A percentile compares a stretch with the other conserved stretches of the same genome.
Evolutionary conservation across 2,888 invertebrate species (phyloP).

Genomic region (Eremobia ochroleuca): DNA sequence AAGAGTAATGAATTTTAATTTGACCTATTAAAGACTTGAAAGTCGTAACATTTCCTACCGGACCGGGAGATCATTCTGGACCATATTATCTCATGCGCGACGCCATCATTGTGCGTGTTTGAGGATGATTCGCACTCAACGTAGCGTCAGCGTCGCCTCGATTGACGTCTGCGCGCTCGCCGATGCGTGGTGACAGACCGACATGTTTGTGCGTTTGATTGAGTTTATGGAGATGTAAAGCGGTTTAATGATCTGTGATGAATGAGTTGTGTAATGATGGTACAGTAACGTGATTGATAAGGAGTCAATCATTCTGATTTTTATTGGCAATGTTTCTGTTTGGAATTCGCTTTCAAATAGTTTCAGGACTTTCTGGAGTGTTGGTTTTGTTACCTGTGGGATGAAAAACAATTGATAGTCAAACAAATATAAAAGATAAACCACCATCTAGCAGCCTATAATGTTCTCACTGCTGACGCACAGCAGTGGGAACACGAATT

Average conservation of each 20-base stretch:
- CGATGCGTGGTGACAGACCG: slow-evolving; percentile 44
- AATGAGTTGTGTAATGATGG: slow-evolving; percentile 33
- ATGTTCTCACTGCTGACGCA: background rate
- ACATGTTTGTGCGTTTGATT: slow-evolving; percentile 48
- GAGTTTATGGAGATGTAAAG: slow-evolving; percentile 45
- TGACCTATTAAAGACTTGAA: background rate
- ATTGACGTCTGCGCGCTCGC: slow-evolving; percentile 28
- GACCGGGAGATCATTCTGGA: background rate
- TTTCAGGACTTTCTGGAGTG: background rate
- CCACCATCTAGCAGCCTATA: background rate
- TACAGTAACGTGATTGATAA: slow-evolving; percentile 13
- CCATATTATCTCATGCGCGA: background rate
- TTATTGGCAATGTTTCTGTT: background rate
- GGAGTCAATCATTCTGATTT: slow-evolving; percentile 2
- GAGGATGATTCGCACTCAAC: slow-evolving; percentile 31
- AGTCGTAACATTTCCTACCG: background rate
- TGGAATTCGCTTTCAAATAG: background rate
- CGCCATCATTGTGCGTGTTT: slow-evolving; percentile 6
- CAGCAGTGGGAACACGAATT: too few species aligned
- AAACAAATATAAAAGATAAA: background rate
- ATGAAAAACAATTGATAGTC: background rate
- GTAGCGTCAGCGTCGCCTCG: background rate
- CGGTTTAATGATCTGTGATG: slow-evolving; percentile 44
- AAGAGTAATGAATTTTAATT: too few species aligned
- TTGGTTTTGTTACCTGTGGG: background rate